A percentile compares a stretch with the other conserved stretches of the same genome.
Evolutionary conservation across 2,888 invertebrate species (phyloP).

Genomic region (Thalpophila matura): DNA sequence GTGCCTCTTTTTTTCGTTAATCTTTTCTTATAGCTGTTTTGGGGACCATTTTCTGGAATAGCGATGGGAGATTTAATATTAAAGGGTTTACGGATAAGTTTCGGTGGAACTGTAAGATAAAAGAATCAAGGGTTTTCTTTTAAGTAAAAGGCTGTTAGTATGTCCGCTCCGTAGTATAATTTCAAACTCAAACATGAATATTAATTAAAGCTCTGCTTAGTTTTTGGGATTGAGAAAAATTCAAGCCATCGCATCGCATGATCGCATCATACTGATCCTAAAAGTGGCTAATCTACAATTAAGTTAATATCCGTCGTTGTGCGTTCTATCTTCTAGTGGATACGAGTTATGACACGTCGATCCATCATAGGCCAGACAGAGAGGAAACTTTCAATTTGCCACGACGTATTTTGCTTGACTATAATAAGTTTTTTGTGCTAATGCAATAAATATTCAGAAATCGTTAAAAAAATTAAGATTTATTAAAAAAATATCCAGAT

Average conservation of each 20-base stretch:
- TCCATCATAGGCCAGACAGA: conserved; percentile 47
- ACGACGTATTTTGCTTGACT: conserved; percentile 3
- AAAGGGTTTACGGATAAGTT: not conserved
- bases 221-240: not conserved
- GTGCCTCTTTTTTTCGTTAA: conserved; percentile 44
- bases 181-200: not conserved
- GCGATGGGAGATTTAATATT: not conserved
- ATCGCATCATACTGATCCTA: not conserved
- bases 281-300: conserved; percentile 15
- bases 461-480: not conserved
- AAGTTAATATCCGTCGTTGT: conserved; percentile 30
- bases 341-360: conserved; percentile 38
- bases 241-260: not conserved
- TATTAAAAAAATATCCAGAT: too few relatives aligned
- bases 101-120: not conserved
- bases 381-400: conserved; percentile 52
- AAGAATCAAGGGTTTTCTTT: not conserved
- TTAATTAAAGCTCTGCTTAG: too few relatives aligned
- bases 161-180: not conserved
- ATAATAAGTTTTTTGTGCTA: not conserved
- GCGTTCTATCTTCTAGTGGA: conserved; percentile 35
- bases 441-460: not conserved
- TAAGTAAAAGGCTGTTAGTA: too few relatives aligned
- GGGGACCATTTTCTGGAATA: conserved; percentile 19
- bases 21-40: conserved; percentile 44